phyloP scores from a whole-genome alignment of 1,140 invertebrate genomes.

The Pristionchus pacificus region DNA sequence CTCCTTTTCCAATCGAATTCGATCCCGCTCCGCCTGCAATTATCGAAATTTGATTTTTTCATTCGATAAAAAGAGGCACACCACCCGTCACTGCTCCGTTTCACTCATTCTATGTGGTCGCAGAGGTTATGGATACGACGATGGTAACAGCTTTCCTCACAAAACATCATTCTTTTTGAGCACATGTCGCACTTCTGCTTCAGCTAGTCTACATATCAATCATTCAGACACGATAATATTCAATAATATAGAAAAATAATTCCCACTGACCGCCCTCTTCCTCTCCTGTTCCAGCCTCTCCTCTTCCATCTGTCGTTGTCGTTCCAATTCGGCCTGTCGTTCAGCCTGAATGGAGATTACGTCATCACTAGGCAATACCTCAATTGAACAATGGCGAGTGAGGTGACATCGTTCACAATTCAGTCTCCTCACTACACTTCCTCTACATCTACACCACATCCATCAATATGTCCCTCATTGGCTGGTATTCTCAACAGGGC shows the following conservation, averaged over 20 bases:
- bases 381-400: too few relatives aligned
- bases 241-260: too few relatives aligned
- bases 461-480: too few relatives aligned
- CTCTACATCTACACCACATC: too few relatives aligned
- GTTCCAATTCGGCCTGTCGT: slow-evolving; percentile 72
- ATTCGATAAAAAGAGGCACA: slow-evolving; percentile 68
- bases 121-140: too few relatives aligned
- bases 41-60: slow-evolving; percentile 45
- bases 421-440: too few relatives aligned
- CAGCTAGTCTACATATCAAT: background rate
- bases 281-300: slow-evolving; percentile 69
- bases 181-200: too few relatives aligned
- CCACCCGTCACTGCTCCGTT: slow-evolving; percentile 86
- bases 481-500: too few relatives aligned
- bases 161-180: background rate
- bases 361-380: too few relatives aligned
- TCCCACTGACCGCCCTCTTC: slow-evolving; percentile 62
- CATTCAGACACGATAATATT: background rate
- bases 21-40: slow-evolving; percentile 3
- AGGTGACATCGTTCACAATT: too few relatives aligned
- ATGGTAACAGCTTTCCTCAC: too few relatives aligned
- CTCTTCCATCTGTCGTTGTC: slow-evolving; percentile 69
- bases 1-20: background rate
- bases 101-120: slow-evolving; percentile 86
- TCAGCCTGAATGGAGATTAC: slow-evolving; percentile 58